A percentile compares a stretch with the other conserved stretches of the same genome.
Conservation (phyloP, 2,113 vertebrate species). For the Sminthopsis crassicaudata region DNA sequence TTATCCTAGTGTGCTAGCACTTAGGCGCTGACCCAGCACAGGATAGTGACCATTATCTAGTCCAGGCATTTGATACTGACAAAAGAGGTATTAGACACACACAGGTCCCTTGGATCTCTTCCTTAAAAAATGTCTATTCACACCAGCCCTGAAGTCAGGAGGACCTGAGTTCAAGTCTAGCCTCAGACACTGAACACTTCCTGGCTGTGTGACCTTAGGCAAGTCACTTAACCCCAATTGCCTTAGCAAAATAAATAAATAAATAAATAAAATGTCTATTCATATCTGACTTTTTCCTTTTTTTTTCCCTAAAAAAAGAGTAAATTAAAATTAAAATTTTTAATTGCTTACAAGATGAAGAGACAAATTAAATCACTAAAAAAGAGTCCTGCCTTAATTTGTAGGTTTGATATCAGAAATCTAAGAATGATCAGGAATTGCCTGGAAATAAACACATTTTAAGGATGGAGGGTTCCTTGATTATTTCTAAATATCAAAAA, state of each 20-base stretch:
- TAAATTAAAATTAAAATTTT: conserved; percentile 64
- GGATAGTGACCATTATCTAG: neutral
- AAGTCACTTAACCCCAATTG: too few relatives aligned
- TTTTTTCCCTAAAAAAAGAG: neutral
- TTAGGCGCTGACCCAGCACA: neutral
- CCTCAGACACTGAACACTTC: too few relatives aligned
- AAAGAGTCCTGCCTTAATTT: conserved; percentile 9
- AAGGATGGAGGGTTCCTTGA: neutral
- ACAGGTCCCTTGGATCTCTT: neutral
- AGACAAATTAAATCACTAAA: conserved; percentile 34
- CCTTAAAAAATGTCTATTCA: neutral
- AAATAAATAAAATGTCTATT: neutral
- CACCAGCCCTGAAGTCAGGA: too few relatives aligned
- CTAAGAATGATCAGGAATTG: conserved; percentile 26
- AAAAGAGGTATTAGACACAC: neutral
- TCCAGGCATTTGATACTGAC: neutral
- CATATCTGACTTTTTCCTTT: neutral
- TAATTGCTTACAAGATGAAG: conserved; percentile 25
- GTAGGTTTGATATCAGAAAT: conserved; percentile 25
- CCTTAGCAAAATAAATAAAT: too few relatives aligned
- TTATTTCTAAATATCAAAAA: conserved; percentile 36
- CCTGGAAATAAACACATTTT: conserved; percentile 19
- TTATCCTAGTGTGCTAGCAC: too few relatives aligned
- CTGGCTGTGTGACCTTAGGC: too few relatives aligned
- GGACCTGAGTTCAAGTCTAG: too few relatives aligned